Percentiles rank a stretch among this genome's conserved stretches.
Evolutionary conservation across 2,888 invertebrate species (phyloP).

Genomic region (Hydroisotoma schaefferi): DNA sequence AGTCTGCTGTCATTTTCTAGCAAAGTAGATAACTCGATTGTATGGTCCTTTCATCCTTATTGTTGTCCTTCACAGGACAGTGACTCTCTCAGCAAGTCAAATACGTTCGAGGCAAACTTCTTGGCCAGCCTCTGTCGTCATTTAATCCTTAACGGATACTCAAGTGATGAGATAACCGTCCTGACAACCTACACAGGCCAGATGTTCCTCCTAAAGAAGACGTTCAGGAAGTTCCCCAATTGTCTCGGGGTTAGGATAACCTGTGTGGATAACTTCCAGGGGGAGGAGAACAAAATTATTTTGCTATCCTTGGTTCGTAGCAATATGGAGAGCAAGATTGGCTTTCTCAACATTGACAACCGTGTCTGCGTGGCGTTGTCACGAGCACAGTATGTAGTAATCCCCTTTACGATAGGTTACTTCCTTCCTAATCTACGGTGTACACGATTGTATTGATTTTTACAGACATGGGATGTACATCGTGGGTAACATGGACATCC

Average conservation of each 20-base stretch:
- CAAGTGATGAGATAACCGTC: constrained; percentile 65
- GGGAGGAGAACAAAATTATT: constrained; percentile 73
- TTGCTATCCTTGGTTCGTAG: constrained; percentile 73
- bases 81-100: constrained; percentile 61
- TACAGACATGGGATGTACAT: constrained; percentile 16
- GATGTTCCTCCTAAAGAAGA: background rate
- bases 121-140: constrained; percentile 61
- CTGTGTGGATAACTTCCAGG: constrained; percentile 75
- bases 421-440: background rate
- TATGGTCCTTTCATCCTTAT: background rate
- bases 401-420: too few relatives aligned
- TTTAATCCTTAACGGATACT: constrained; percentile 59
- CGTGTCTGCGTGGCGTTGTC: constrained; percentile 74
- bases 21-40: background rate
- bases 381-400: constrained; percentile 60
- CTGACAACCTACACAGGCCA: constrained; percentile 69
- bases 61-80: constrained; percentile 49
- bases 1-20: background rate
- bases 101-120: constrained; percentile 63
- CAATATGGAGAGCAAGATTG: constrained; percentile 64
- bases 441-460: background rate
- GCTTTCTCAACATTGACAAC: constrained; percentile 66
- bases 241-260: background rate
- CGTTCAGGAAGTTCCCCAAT: background rate
- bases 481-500: constrained; percentile 47